Base-by-base conservation (phyloP, 2,797 vertebrate genomes). In the Bradypus variegatus region DNA sequence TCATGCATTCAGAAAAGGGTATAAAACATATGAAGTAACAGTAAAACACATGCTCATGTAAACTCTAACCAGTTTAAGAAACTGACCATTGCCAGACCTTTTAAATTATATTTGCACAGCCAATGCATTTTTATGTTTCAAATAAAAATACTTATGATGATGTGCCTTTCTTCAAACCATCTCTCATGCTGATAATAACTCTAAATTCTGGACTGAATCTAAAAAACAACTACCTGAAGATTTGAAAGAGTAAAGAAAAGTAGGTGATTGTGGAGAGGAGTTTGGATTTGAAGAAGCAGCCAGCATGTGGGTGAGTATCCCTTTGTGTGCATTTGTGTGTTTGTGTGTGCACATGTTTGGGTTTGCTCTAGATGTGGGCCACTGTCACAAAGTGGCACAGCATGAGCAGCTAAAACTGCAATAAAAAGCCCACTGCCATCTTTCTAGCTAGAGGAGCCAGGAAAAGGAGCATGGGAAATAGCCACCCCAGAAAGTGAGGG, bases 121-220 rank as follows among this genome's bases (percentile, higher is more conserved):
- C 3, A 50, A 31, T 89, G 45, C 13, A 8, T 92, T 78, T 81
- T 93, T 88, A 83, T 85, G 16, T 90, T 84, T 93, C 88, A 85
- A 92, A 85, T 45, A 84, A 67, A 93, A 87, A 45, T 55, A 60
- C n/a, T 84, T 85, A 3, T 84, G 84, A 48, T 60, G n/a, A n/a
- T 92, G 33, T 14, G 53, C 23, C 50, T 78, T 80, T 86, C 70
- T 85, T 23, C 2, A 92, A 85, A 91, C 6, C 9, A 48, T 91
- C 19, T 81, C 9, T 90, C 21, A 60, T 84, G 23, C 75, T 92
- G 27, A 38, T 82, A 67, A 88, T 13, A 67, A 88, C 16, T 88
- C 6, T 50, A 88, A 77, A 69, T 73, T 89, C 48, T 85, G 31
- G 70, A 75, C 8, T 89, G 60, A 86, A 36, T 89, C 18, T 41